Evolutionary conservation across 2,888 invertebrate species (phyloP).

Genomic region (Nemapogon koenigi): DNA sequence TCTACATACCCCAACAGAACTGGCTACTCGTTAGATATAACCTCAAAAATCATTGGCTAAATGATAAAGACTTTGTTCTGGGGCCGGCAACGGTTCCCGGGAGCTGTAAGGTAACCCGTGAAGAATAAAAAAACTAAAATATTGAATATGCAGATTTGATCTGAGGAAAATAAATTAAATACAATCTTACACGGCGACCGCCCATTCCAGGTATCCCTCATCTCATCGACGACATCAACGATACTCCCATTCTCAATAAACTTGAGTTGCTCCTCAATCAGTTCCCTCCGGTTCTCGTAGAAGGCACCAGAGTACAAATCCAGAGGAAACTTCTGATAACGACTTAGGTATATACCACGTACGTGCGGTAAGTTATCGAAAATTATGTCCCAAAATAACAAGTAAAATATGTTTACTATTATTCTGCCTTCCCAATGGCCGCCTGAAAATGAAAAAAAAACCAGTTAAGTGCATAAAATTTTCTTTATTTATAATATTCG

Average conservation of each 20-base stretch:
- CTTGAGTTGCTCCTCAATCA: constrained; percentile 62
- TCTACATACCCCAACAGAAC: too few relatives aligned
- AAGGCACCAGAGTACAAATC: constrained; percentile 74
- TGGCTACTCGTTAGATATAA: too few relatives aligned
- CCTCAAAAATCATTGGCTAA: too few relatives aligned
- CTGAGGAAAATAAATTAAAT: background rate
- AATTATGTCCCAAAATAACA: constrained; percentile 84
- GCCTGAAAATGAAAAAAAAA: constrained; percentile 52
- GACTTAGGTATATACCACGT: constrained; percentile 68
- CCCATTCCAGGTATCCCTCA: constrained; percentile 53
- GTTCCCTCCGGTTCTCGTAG: constrained; percentile 65
- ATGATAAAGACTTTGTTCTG: too few relatives aligned
- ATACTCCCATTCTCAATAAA: constrained; percentile 30
- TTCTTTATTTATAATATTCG: too few relatives aligned
- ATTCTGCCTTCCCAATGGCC: constrained; percentile 77
- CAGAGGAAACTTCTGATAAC: constrained; percentile 72
- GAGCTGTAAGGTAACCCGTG: too few relatives aligned
- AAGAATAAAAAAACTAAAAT: too few relatives aligned
- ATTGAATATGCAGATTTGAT: constrained; percentile 10
- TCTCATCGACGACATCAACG: constrained; percentile 40
- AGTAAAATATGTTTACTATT: constrained; percentile 66
- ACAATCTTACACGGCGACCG: constrained; percentile 39
- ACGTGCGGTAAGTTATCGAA: constrained; percentile 49
- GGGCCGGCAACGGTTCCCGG: too few relatives aligned
- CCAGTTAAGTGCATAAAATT: too few relatives aligned